Base-by-base conservation (phyloP, 2,113 vertebrate genomes). In the Etheostoma spectabile region DNA sequence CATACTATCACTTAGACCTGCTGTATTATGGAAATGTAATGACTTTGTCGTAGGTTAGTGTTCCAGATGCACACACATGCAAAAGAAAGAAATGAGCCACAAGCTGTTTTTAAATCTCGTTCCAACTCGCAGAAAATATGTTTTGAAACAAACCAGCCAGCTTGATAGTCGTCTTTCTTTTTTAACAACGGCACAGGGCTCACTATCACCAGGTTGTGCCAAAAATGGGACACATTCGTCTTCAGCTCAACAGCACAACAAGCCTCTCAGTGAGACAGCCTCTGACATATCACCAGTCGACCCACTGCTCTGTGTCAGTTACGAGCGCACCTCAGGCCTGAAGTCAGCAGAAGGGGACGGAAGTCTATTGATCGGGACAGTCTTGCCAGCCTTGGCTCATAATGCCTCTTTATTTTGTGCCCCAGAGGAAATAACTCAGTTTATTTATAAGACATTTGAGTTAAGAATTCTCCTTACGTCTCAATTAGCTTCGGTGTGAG, bases 401-500 rank as follows among this genome's bases (percentile, higher is more conserved):
- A 73, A 80, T 80, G 69, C 51, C 53, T 74, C 64, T 80, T 79
- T 48, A 86, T 74, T 63, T 67, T 3, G 6, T 51, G 51, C 51
- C 71, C 67, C 52, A 14, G 21, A 73, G 85, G 69, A 80, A 86
- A 89, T 74, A 84, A 53, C 79, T 68, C n/a, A 0, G 63, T 24
- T 90, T 80, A 86, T 83, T 85, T 69, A 76, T 79, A 52, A 82
- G 67, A 55, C 74, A 76, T 74, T 61, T 0, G n/a, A 82, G 87
- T 84, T 92, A 38, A 88, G 27, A 84, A 69, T 14, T 14, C 33
- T 30, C 62, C 27, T 49, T 27, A 8, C 19, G 8, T 69, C 62
- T 78, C 57, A 71, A 8, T 38, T 18, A 71, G 38, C 14, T 73
- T 77, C n/a, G 35, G 51, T 74, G 5, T 38, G n/a, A 30, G n/a